Conservation (phyloP, 2,797 vertebrate species). For the Odontamblyopus rebecca region DNA sequence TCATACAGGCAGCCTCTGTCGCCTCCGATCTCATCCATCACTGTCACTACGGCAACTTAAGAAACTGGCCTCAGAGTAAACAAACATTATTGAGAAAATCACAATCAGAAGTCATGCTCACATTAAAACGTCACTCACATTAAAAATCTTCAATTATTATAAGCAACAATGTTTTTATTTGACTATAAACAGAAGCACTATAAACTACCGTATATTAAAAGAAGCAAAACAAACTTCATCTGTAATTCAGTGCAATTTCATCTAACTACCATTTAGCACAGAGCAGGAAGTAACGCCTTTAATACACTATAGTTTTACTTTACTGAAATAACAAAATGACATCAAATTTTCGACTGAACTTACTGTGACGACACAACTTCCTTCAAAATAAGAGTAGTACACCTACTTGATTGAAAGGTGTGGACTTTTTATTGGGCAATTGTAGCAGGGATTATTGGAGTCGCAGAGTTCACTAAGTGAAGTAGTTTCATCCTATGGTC, state of each 20-base stretch:
- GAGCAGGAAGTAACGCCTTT: background rate
- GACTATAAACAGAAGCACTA: background rate
- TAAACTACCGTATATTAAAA: background rate
- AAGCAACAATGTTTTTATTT: background rate
- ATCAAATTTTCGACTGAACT: conserved; percentile 24
- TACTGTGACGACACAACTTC: conserved; percentile 33
- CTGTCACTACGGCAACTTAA: conserved; percentile 11
- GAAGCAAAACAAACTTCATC: background rate
- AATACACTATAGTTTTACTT: background rate
- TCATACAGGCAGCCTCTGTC: conserved; percentile 15
- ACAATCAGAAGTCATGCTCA: background rate
- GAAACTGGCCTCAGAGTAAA: background rate
- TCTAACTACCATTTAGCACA: background rate
- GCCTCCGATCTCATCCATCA: conserved; percentile 36
- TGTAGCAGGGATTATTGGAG: conserved; percentile 39
- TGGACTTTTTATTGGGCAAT: conserved; percentile 44
- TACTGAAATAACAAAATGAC: conserved; percentile 8
- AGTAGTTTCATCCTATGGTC: conserved; percentile 49
- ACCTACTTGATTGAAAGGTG: conserved; percentile 45
- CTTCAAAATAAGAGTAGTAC: conserved; percentile 27
- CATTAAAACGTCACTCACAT: background rate
- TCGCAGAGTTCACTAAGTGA: conserved; percentile 39
- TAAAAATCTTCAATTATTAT: background rate
- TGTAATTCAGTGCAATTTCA: background rate
- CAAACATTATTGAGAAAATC: no score